Evolutionary conservation across 2,113 vertebrate species (phyloP), one percentile per base, ranked within the genome.

Genomic region (Regulus satrapa): DNA sequence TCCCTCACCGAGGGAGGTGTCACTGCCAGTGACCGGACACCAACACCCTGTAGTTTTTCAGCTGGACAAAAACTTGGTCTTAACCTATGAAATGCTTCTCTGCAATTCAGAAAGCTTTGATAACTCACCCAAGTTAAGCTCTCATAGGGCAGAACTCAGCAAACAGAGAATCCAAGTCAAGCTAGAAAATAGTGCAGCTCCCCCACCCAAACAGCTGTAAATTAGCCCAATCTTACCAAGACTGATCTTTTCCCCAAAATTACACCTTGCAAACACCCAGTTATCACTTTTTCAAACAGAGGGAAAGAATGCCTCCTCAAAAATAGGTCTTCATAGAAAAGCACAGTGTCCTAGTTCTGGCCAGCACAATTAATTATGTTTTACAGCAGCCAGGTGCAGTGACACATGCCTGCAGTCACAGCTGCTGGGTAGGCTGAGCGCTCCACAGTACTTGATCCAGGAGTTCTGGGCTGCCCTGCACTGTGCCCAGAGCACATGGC

Each of bases 141-240:
- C 62, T 41, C 40, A 17, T 0, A 18, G 8, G 23, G 18, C 23
- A 59, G 29, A 26, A 45, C 8, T 24, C 34, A 1, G 26, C 19
- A 64, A 68, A 55, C 1, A 48, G 5, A 63, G 19, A 24, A 58
- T 6, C 14, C 5, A 68, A 49, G 43, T 19, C 11, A 43, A 49
- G 2, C 38, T 31, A 59, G 32, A 81, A 63, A 11, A 43, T 17
- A 8, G 26, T 38, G 15, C 10, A 64, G 29, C 10, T 54, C 5
- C 5, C 1, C 5, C 10, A 2, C 12, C 3, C 12, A 18, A 34
- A 58, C 5, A 67, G 48, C 9, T 1, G 0, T 5, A 67, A 8
- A 2, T 51, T 43, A 73, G 25, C 36, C 59, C 18, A 36, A 4
- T n/a, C 9, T 55, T 45, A 51, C 3, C 11, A 34, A 67, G 25